Evolutionary conservation across 2,113 vertebrate species (phyloP), one percentile per base, ranked within the genome.

Genomic region (Corydoras maculifer): DNA sequence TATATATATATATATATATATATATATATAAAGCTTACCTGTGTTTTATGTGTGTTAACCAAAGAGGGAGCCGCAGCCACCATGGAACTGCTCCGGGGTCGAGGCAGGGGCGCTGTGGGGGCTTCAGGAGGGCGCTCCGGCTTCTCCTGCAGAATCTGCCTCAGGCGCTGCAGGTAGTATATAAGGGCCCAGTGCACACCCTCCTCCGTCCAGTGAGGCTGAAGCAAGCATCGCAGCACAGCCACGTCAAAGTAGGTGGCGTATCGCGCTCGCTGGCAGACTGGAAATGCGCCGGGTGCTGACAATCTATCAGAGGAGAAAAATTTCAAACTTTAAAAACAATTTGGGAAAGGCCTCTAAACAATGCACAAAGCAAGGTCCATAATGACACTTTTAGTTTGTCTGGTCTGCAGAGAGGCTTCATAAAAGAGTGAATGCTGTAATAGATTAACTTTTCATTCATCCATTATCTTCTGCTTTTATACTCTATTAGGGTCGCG

Each of bases 11-110:
- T 25, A 25, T 25, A 25, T 25, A 25, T 25, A 25, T 25, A 25
- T 25, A 25, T 25, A 25, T 25, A 25, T 25, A 2, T 8, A 12
- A 7, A 54, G 31, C 15, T 54, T 68, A 97, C 97, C 91, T 99
- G 97, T 10, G 95, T 98, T 87, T 97, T 98, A 84, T 98, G 96
- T 3, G 97, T 98, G 78, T 99, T 98, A 81, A 98, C 97, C 74
- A 99, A 83, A 0, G 95, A 99, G 1, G 97, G 96, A 0, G 96
- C 87, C 3, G 93, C 92, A 0, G 96, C 97, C 84, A 99, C 96
- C 97, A 98, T 99, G 13, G 97, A 99, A 84, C 94, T 98, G 81
- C 97, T 99, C 60, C 96, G 92, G 0, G 96, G 96, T 10, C 97
- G 91, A 0, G 95, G 92, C 71, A 97, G 83, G 35, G 91, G 92